These are phyloP conservation scores for Sciaenops ocellatus DNA, from an alignment of 2,797 vertebrate species.

Conservation along the genomic window DNA sequence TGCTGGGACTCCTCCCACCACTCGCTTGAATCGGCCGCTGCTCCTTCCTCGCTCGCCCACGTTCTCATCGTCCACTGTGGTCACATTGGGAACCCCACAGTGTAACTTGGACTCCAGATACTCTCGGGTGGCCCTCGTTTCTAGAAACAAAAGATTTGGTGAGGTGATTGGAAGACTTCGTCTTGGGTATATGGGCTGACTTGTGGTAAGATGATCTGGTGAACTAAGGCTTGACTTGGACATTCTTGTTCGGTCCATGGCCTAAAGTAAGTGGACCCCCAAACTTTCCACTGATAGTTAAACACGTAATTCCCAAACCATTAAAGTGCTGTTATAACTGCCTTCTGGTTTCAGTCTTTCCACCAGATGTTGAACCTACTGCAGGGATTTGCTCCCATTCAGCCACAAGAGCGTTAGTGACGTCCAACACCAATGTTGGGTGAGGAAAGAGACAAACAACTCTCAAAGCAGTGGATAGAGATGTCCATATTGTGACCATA, in stretches of 20 bases:
- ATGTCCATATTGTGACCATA: background rate
- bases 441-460: background rate
- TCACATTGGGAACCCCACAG: conserved; percentile 86
- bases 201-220: background rate
- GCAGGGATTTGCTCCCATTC: no score
- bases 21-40: conserved; percentile 60
- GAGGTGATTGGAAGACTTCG: background rate
- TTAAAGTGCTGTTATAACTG: no score
- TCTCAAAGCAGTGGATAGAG: background rate
- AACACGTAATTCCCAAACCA: background rate
- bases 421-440: no score
- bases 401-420: no score
- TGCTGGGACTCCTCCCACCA: conserved; percentile 77
- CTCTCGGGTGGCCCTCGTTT: conserved; percentile 19
- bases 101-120: conserved; percentile 77
- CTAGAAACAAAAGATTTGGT: conserved; percentile 31
- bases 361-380: no score
- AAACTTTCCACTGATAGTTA: background rate
- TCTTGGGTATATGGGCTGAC: background rate
- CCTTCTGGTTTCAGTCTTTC: no score
- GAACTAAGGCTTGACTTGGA: background rate
- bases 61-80: background rate
- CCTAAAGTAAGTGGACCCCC: background rate
- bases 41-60: conserved; percentile 34
- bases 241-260: background rate